These are phyloP conservation scores for Peromyscus nudipes DNA, from an alignment of 2,797 vertebrate species.

Conservation along the genomic window DNA sequence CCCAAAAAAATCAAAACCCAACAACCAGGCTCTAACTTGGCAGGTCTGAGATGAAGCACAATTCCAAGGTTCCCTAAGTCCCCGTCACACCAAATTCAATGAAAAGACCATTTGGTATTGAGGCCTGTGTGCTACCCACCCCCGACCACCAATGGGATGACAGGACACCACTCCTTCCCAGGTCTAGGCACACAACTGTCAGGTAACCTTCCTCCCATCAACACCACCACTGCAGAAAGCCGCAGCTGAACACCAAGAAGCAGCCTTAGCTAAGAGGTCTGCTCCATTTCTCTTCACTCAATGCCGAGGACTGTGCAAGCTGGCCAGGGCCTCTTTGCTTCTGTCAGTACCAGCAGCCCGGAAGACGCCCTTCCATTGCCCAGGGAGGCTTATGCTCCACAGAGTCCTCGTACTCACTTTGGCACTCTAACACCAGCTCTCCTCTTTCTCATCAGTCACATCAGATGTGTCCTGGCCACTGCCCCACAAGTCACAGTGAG, in stretches of 20 bases:
- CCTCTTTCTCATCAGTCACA: not conserved
- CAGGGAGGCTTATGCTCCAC: not conserved
- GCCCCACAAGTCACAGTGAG: not conserved
- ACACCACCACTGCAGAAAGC: not conserved
- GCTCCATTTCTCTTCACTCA: not conserved
- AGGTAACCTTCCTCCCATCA: not conserved
- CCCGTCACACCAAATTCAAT: not conserved
- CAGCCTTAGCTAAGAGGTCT: not conserved
- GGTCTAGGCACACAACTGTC: not conserved
- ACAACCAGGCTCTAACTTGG: not conserved
- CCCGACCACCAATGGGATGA: not conserved
- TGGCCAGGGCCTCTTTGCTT: not conserved
- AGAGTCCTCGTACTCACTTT: not conserved
- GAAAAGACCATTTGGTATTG: not conserved
- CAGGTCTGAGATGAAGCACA: not conserved
- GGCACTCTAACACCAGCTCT: not conserved
- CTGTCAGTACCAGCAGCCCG: not conserved
- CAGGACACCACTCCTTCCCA: not conserved
- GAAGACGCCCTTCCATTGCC: not conserved
- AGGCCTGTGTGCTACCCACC: not conserved
- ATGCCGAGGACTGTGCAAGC: not conserved
- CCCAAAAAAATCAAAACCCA: too few species aligned
- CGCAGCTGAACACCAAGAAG: not conserved
- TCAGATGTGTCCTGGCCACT: not conserved
- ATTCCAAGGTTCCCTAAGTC: not conserved